Base-by-base conservation (phyloP, 2,113 vertebrate species). In the Microcebus tavaratra region DNA sequence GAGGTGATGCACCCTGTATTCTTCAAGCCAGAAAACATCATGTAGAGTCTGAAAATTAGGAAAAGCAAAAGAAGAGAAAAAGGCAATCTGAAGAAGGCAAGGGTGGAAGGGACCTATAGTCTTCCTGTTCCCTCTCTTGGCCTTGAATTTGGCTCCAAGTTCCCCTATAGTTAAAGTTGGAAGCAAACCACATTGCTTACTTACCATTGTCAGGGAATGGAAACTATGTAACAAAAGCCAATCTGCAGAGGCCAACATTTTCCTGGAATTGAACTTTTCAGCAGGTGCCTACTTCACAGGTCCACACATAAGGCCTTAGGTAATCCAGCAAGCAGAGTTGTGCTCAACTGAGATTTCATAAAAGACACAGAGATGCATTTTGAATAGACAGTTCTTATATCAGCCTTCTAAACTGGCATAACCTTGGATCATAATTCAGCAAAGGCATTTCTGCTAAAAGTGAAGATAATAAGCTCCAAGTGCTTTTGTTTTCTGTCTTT, bases 401-500 rank as follows among this genome's bases (percentile, higher is more conserved):
- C 79, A 42, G 18, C 73, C 61, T 39, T 78, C 65, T 53, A 48
- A 91, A 83, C 61, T 23, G 45, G 55, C 61, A 57, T 29, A 78
- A 42, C 81, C 39, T 92, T 57, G 55, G 89, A 86, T 89, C 59
- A 12, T 93, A 79, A 87, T 75, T 90, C 92, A 89, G 55, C 1
- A 29, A 95, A 88, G 73, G 59, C 90, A 23, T 93, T 93, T 93
- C 87, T 89, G 55, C 6, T 21, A 68, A 55, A 88, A 79, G 73
- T 1, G 14, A 68, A 82, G 73, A 63, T 83, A 86, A 55, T 89
- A 70, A 95, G 21, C 68, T 91, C 72, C 39, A 17, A 76, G 72
- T 25, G 29, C 81, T 88, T 93, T 76, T 23, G 1, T 88, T 67
- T 95, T 39, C 63, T 89, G 45, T 31, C 63, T 92, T 27, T 70